Percentiles rank a stretch among this genome's conserved stretches.
These are phyloP conservation scores for Drosophila eugracilis DNA, from an alignment of 1,140 invertebrate genomes.

Conservation along the genomic window DNA sequence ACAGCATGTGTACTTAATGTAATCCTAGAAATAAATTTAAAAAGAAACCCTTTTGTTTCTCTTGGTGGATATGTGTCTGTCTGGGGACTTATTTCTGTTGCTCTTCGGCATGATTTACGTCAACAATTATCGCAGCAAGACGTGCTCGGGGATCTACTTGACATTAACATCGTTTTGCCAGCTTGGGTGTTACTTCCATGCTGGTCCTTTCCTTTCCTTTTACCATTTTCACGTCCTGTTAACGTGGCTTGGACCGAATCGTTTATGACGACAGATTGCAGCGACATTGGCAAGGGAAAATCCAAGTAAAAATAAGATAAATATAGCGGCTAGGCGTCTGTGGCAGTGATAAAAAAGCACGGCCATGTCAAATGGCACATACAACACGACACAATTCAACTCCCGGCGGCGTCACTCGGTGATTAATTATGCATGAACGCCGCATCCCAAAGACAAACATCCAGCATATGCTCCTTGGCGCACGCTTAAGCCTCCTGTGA, in stretches of 20 bases:
- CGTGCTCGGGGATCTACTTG: constrained; percentile 44
- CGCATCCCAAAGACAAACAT: constrained; percentile 71
- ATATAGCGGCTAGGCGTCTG: constrained; percentile 54
- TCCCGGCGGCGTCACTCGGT: constrained; percentile 55
- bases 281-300: background rate
- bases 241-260: constrained; percentile 11
- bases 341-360: constrained; percentile 71
- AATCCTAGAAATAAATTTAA: too few relatives aligned
- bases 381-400: constrained; percentile 26
- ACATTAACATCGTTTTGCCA: constrained; percentile 44
- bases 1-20: too few relatives aligned
- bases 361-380: constrained; percentile 69
- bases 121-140: constrained; percentile 66
- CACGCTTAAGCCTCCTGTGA: constrained; percentile 39
- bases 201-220: background rate
- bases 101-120: constrained; percentile 68
- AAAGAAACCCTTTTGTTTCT: constrained; percentile 5
- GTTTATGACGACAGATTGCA: constrained; percentile 45
- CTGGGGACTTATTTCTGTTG: constrained; percentile 23
- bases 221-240: background rate
- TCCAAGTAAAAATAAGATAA: constrained; percentile 64
- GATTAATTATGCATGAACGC: constrained; percentile 77
- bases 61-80: background rate
- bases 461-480: constrained; percentile 61
- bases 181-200: background rate